Evolutionary conservation across 2,113 vertebrate genomes (phyloP).

Genomic region (Amblyopsis rosae): DNA sequence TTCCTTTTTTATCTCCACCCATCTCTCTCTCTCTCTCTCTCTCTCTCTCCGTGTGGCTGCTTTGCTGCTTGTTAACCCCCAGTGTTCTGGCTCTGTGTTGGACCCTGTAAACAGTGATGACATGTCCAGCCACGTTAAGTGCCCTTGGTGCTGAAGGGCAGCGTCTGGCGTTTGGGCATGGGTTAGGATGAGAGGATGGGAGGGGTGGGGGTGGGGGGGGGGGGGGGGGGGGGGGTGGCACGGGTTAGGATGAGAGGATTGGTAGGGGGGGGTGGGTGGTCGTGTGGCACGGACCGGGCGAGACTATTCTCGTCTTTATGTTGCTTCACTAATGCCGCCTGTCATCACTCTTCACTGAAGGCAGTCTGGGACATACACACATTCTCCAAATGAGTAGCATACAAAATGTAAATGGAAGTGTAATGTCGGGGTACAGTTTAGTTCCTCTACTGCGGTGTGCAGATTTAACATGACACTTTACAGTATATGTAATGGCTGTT

Average conservation of each 20-base stretch:
- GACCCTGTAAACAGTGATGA: neutral
- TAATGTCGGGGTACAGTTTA: no score
- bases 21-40: slow-evolving; percentile 10
- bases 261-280: slow-evolving; percentile 2
- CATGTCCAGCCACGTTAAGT: neutral
- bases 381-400: slow-evolving; percentile 25
- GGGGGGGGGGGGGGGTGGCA: neutral
- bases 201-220: neutral
- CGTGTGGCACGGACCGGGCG: slow-evolving; percentile 8
- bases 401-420: neutral
- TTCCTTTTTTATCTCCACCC: slow-evolving; percentile 27
- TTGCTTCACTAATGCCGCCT: slow-evolving; percentile 63
- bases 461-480: no score
- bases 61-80: slow-evolving; percentile 38
- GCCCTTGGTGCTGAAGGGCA: neutral
- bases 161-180: neutral
- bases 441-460: no score
- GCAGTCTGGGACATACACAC: slow-evolving; percentile 52
- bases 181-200: neutral
- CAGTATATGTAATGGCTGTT: no score
- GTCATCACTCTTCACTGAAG: slow-evolving; percentile 61
- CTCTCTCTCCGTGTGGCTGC: slow-evolving; percentile 50
- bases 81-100: slow-evolving; percentile 25
- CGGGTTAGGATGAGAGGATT: neutral
- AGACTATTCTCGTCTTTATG: slow-evolving; percentile 50